phyloP scores from a whole-genome alignment of 2,797 vertebrate species.

The Lycodopsis pacificus region DNA sequence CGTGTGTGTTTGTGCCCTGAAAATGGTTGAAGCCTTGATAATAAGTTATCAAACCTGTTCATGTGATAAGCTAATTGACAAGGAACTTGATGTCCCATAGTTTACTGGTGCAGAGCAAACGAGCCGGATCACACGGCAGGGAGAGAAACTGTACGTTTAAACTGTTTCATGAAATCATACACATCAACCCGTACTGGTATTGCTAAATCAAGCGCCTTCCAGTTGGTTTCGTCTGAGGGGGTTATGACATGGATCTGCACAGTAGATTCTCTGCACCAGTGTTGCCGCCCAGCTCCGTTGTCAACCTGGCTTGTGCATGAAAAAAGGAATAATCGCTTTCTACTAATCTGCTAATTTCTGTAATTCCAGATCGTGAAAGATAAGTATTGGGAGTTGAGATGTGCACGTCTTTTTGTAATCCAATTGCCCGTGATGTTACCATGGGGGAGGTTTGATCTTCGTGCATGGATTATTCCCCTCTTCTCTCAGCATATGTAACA shows the following conservation, averaged over 20 bases:
- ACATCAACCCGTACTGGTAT: background rate
- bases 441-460: conserved; percentile 33
- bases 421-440: conserved; percentile 17
- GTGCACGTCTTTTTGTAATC: conserved; percentile 10
- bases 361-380: conserved; percentile 33
- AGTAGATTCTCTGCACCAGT: conserved; percentile 82
- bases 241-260: conserved; percentile 81
- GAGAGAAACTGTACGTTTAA: conserved; percentile 10
- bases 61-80: background rate
- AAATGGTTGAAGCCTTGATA: background rate
- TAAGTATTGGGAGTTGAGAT: background rate
- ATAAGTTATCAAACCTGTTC: background rate
- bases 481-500: conserved; percentile 5
- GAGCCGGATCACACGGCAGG: conserved; percentile 9
- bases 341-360: background rate
- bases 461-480: conserved; percentile 23
- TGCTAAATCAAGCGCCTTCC: background rate
- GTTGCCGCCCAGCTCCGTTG: conserved; percentile 81
- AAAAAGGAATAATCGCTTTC: conserved; percentile 7
- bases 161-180: background rate
- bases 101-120: conserved; percentile 47
- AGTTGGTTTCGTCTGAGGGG: background rate
- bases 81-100: conserved; percentile 20
- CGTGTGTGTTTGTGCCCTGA: background rate
- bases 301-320: conserved; percentile 30